Percentiles rank a stretch among this genome's conserved stretches.
Conservation (phyloP, 2,888 invertebrate species). For the Drosophila anomelani region DNA sequence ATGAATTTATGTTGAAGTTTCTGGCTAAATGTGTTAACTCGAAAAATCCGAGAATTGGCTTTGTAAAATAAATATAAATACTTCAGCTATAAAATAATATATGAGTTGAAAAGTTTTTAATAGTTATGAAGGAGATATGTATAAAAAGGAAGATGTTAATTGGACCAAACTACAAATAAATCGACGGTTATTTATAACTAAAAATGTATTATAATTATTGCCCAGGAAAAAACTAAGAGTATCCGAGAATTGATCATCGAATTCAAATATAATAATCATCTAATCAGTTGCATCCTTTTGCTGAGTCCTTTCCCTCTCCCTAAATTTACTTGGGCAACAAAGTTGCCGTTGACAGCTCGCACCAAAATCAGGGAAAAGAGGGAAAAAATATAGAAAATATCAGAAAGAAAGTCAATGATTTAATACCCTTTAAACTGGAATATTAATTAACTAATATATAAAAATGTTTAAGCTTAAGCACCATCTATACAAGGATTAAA, state of each 20-base stretch:
- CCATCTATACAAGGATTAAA: too few species aligned
- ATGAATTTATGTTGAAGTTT: constrained; percentile 6
- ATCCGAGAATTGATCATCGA: not conserved
- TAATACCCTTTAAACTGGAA: not conserved
- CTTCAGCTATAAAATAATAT: not conserved
- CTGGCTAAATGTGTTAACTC: not conserved
- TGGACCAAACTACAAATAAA: too few species aligned
- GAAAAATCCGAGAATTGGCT: not conserved
- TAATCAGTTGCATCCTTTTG: constrained; percentile 15
- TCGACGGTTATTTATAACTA: not conserved
- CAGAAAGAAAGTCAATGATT: not conserved
- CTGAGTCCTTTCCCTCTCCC: not conserved
- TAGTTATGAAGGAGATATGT: too few species aligned
- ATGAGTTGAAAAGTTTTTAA: not conserved
- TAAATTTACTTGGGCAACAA: constrained; percentile 9
- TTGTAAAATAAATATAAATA: not conserved
- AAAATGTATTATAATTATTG: not conserved
- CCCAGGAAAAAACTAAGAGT: not conserved
- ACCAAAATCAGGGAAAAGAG: constrained; percentile 37
- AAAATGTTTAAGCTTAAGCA: too few species aligned
- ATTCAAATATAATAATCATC: constrained; percentile 4
- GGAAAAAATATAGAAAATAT: not conserved
- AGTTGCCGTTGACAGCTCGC: constrained; percentile 29
- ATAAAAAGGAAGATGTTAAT: too few species aligned
- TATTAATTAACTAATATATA: not conserved